A percentile compares a stretch with the other conserved stretches of the same genome.
Evolutionary conservation across 2,888 invertebrate genomes (phyloP).

Genomic region (Athetis lepigone): DNA sequence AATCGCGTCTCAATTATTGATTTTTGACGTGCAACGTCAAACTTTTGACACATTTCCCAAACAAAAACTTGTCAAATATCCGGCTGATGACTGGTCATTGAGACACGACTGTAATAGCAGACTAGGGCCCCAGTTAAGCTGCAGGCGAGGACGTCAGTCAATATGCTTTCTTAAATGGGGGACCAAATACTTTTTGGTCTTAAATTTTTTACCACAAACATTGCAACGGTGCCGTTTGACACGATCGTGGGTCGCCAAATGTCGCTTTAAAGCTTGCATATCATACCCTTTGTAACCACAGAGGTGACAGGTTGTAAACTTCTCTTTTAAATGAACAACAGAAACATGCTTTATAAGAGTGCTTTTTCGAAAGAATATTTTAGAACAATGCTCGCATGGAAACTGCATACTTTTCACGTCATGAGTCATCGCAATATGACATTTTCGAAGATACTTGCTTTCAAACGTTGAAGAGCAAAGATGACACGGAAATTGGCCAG

Average conservation of each 20-base stretch:
- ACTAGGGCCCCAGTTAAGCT: neutral
- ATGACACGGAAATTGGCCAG: slow-evolving; percentile 40
- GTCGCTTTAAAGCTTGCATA: slow-evolving; percentile 38
- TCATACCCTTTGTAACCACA: slow-evolving; percentile 57
- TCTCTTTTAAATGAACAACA: slow-evolving; percentile 54
- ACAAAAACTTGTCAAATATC: too few relatives aligned
- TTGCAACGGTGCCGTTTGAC: slow-evolving; percentile 75
- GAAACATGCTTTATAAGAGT: slow-evolving; percentile 32
- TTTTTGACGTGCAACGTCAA: too few relatives aligned
- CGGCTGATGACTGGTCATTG: too few relatives aligned
- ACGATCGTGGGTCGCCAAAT: slow-evolving; percentile 45
- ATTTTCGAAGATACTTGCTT: slow-evolving; percentile 23
- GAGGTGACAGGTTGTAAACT: slow-evolving; percentile 49
- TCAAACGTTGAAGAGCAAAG: slow-evolving; percentile 41
- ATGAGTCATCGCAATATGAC: slow-evolving; percentile 30
- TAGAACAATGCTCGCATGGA: slow-evolving; percentile 33
- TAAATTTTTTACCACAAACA: slow-evolving; percentile 81
- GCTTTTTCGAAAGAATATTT: slow-evolving; percentile 36
- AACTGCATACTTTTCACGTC: slow-evolving; percentile 33
- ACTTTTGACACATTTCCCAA: too few relatives aligned
- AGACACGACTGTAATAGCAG: too few relatives aligned
- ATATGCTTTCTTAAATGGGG: slow-evolving; percentile 38
- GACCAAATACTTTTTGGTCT: slow-evolving; percentile 19
- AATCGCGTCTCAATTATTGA: too few relatives aligned
- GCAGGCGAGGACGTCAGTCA: neutral